These are phyloP conservation scores for Monochamus alternatus DNA, from an alignment of 2,888 invertebrate species.

Conservation along the genomic window DNA sequence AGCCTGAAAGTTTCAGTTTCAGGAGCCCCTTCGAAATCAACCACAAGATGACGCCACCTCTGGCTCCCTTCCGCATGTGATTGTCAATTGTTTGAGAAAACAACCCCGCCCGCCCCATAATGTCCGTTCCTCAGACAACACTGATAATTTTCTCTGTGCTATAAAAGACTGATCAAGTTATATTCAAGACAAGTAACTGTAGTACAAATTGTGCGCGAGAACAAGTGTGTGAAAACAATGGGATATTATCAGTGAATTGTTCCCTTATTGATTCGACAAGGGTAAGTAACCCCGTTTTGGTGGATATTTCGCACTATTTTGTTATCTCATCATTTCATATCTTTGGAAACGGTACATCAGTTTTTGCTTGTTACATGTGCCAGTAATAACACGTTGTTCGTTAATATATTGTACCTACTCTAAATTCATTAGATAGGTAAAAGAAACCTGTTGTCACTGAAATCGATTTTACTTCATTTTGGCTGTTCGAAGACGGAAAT, in stretches of 20 bases:
- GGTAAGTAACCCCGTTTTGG: constrained; percentile 36
- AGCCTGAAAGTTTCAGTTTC: constrained; percentile 37
- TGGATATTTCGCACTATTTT: constrained; percentile 11
- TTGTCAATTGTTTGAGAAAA: constrained; percentile 46
- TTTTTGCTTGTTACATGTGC: too few species aligned
- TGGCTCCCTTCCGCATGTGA: constrained; percentile 39
- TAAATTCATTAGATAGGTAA: background rate
- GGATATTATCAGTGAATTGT: constrained; percentile 13
- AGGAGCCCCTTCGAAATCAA: constrained; percentile 14
- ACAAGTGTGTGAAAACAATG: constrained; percentile 19
- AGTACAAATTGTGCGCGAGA: background rate
- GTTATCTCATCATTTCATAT: background rate
- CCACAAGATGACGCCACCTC: constrained; percentile 39
- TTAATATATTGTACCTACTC: too few species aligned
- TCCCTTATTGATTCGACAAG: constrained; percentile 36
- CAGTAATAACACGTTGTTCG: too few species aligned
- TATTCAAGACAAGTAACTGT: background rate
- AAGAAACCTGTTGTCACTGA: constrained; percentile 11
- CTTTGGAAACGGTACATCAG: too few species aligned
- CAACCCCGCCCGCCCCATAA: constrained; percentile 50
- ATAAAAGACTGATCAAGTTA: constrained; percentile 54
- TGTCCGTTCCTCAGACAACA: constrained; percentile 19
- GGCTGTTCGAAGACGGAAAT: background rate
- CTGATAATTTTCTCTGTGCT: constrained; percentile 6
- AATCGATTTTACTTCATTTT: constrained; percentile 19